Conservation (phyloP, 2,113 vertebrate species). For the Vulpes lagopus region DNA sequence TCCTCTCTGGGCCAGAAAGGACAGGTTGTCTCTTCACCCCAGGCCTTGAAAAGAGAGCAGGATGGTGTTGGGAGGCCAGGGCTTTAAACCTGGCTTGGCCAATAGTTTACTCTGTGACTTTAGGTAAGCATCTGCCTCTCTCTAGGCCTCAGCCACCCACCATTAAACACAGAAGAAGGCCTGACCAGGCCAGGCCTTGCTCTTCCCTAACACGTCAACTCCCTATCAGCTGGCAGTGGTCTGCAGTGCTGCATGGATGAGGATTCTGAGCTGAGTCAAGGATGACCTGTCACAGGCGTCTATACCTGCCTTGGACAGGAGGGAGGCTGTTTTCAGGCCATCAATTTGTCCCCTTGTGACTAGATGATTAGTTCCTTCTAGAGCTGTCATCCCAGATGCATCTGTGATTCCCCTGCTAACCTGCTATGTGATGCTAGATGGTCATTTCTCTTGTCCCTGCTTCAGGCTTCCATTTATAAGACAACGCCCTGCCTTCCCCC, state of each 20-base stretch:
- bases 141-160: not conserved
- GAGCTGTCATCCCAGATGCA: not conserved
- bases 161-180: not conserved
- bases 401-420: not conserved
- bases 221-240: not conserved
- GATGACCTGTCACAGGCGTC: not conserved
- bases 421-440: not conserved
- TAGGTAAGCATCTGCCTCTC: not conserved
- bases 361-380: not conserved
- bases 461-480: not conserved
- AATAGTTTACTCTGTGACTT: not conserved
- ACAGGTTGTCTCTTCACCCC: not conserved
- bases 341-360: not conserved
- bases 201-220: not conserved
- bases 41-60: not conserved
- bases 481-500: not conserved
- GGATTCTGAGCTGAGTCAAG: not conserved
- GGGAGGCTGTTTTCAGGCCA: not conserved
- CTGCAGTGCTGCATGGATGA: not conserved
- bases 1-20: slow-evolving; percentile 40
- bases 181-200: not conserved
- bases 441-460: not conserved
- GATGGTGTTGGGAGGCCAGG: not conserved
- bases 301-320: not conserved
- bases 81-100: not conserved